These are phyloP conservation scores for Drosophila falleni DNA, from an alignment of 2,888 invertebrate genomes.

Conservation along the genomic window DNA sequence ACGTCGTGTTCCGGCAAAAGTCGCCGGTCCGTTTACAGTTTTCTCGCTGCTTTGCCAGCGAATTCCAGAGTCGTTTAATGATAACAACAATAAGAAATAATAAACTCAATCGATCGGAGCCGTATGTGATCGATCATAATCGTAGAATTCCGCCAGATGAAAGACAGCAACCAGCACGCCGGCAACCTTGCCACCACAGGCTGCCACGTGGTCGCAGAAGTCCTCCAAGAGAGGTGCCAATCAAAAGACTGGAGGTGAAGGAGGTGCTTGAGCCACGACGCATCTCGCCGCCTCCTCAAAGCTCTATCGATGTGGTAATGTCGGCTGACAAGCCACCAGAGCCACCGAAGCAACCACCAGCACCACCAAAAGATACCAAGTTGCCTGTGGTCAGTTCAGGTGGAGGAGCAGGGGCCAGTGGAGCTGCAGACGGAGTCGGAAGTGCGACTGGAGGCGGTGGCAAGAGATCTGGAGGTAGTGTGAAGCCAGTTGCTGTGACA, in stretches of 20 bases:
- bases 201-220: neutral
- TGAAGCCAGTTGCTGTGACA: constrained; percentile 87
- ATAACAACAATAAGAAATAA: neutral
- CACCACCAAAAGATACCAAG: neutral
- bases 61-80: neutral
- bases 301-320: neutral
- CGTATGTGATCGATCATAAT: neutral
- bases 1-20: neutral
- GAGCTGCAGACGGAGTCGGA: neutral
- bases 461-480: neutral
- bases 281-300: constrained; percentile 5
- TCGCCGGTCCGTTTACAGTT: neutral
- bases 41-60: neutral
- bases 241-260: neutral
- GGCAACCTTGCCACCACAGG: neutral
- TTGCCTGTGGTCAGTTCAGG: neutral
- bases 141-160: constrained; percentile 7
- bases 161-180: constrained; percentile 2
- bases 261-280: constrained; percentile 12
- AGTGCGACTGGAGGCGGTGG: neutral
- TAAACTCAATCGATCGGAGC: neutral
- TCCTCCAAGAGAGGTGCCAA: neutral
- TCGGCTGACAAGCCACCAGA: neutral
- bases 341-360: neutral
- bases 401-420: neutral